Evolutionary conservation across 35 echinoderm and acorn worm genomes (phyloP), one percentile per base, ranked within the genome.

Genomic region (Heliocidaris erythrogramma): DNA sequence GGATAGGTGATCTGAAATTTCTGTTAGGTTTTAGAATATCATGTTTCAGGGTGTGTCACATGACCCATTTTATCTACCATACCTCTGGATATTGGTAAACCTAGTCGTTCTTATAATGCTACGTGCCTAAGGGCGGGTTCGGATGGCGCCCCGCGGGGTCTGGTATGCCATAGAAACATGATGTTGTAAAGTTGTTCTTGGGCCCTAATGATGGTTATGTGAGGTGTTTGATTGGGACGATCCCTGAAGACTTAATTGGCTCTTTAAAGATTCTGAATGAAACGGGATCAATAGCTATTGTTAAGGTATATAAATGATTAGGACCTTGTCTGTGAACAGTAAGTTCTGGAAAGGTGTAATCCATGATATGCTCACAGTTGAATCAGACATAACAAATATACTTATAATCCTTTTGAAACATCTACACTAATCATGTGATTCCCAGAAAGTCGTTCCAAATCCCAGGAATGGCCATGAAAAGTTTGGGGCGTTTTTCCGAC

Each of bases 21-120:
- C 31, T 32, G 69, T 29, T 84, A 18, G 69, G 69, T 84, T 18
- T 89, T 14, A 32, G 47, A 32, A 89, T 16, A 48, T 89, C 87
- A 89, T 89, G 87, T 89, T 7, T 89, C 87, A 47, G 87, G 87
- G 87, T 30, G 87, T 89, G 87, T 89, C 47, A 89, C 18, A 13
- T 48, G 47, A 89, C 87, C 87, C 87, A 89, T 89, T 89, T 89
- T 47, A 47, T 89, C 31, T 89, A 31, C 87, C 47, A 47, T 89
- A 47, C 87, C 31, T 47, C 31, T 48, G 30, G 31, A 89, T 42
- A 47, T 89, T 89, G 69, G 12, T 48, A 89, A 17, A 89, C 2
- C 31, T 47, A 47, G 31, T 13, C 47, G 32, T 32, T 32, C 30
- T 32, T 89, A 31, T 89, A 18, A 16, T 21, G 9, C 47, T 89